Evolutionary conservation across 2,888 invertebrate genomes (phyloP), one percentile per base, ranked within the genome.

Genomic region (Drosophila nr. medialis): DNA sequence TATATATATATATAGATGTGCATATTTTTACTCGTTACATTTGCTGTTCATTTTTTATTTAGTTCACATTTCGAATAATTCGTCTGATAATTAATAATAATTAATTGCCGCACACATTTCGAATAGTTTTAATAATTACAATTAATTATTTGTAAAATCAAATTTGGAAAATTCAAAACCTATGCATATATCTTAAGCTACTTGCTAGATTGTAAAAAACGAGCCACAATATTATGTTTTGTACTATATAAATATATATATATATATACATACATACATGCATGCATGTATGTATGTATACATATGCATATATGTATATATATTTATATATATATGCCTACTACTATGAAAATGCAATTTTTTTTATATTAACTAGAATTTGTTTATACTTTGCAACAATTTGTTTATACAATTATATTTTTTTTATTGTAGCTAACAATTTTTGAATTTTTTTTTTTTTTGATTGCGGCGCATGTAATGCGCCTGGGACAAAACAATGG

Each of bases 401-500:
- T 56, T 62, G 45, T 60, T 54, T 40, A 50, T 58, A 38, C 40
- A 40, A 49, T 27, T 54, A 30, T 49, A 18, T 67, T 53, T 65
- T 82, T 64, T 54, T 69, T 13, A 70, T 42, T 42, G 66, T 60
- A 56, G 66, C 45, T 55, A 42, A 63, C 18, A 51, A 53, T 63
- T 68, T 63, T 60, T 76, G 60, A 51, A 32, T 49, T 38, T 29
- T 48, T 61, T 69, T 50, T 72, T 70, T 54, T 51, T 21, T 5
- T 42, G 4, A 49, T 75, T 64, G 36, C 62, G 61, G 68, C 72
- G 89, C 90, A 90, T 90, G 50, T 72, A 86, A 86, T 86, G 86
- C 87, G 87, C 59, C 55, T n/a, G 49, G 24, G 53, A 62, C 64
- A 59, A 56, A 50, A 40, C 38, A 64, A 66, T 30, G 11, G n/a